Conservation (phyloP, 2,113 vertebrate genomes). For the Indicator maculatus region DNA sequence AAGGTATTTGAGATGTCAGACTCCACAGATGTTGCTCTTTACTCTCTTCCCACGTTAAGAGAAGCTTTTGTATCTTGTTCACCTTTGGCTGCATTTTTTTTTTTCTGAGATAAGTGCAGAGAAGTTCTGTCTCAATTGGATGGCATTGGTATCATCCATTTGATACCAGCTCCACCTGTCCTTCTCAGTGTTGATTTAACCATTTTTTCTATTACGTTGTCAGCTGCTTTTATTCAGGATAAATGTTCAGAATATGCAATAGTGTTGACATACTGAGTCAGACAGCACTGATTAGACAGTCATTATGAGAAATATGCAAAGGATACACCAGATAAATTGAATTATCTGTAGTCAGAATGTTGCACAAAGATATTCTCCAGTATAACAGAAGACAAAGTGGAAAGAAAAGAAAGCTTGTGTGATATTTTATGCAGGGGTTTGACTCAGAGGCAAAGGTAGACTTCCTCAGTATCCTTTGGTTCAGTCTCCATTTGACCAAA, state of each 20-base stretch:
- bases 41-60: neutral
- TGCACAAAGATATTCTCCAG: neutral
- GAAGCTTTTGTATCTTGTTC: neutral
- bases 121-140: neutral
- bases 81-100: neutral
- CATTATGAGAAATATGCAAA: neutral
- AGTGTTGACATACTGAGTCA: neutral
- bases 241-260: neutral
- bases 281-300: neutral
- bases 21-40: neutral
- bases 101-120: neutral
- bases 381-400: neutral
- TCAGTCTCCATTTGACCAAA: neutral
- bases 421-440: neutral
- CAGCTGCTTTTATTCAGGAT: neutral
- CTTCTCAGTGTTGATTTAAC: neutral
- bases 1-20: neutral
- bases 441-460: neutral
- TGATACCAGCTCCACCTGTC: neutral
- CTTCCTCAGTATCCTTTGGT: neutral
- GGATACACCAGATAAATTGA: neutral
- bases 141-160: neutral
- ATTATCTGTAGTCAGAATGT: neutral
- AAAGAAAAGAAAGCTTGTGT: neutral
- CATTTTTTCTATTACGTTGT: neutral